These are phyloP conservation scores for Acrocephalus scirpaceus DNA, from an alignment of 2,797 vertebrate species.

Conservation along the genomic window DNA sequence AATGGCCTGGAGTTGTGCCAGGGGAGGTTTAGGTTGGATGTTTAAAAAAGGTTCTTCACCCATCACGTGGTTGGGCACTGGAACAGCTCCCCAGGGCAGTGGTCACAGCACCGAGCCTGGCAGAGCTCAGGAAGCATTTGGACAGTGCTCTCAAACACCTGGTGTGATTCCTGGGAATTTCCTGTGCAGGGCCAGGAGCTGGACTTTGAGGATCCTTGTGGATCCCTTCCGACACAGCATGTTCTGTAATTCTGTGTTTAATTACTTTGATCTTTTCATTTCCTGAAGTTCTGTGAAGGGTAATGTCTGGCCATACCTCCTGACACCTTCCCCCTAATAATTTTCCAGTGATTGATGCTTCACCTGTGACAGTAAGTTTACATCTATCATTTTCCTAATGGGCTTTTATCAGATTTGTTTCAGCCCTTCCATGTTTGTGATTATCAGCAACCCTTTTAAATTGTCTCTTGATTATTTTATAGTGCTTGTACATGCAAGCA, in stretches of 20 bases:
- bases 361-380: neutral
- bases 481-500: neutral
- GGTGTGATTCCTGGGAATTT: neutral
- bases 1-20: neutral
- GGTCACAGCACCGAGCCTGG: neutral
- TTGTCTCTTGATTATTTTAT: neutral
- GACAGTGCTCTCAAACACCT: rapidly evolving
- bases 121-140: neutral
- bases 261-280: neutral
- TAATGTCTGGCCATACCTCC: neutral
- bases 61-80: neutral
- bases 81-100: neutral
- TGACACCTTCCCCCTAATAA: neutral
- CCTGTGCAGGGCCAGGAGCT: neutral
- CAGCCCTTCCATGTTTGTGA: neutral
- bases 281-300: neutral
- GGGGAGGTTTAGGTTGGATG: neutral
- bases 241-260: neutral
- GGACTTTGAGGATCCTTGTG: neutral
- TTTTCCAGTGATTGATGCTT: neutral
- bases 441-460: neutral
- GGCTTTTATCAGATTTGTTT: neutral
- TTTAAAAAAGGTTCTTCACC: no score
- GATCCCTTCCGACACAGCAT: neutral
- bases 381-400: neutral